A percentile compares a stretch with the other conserved stretches of the same genome.
phyloP scores from a whole-genome alignment of 2,113 vertebrate genomes.

The Microtus oregoni region DNA sequence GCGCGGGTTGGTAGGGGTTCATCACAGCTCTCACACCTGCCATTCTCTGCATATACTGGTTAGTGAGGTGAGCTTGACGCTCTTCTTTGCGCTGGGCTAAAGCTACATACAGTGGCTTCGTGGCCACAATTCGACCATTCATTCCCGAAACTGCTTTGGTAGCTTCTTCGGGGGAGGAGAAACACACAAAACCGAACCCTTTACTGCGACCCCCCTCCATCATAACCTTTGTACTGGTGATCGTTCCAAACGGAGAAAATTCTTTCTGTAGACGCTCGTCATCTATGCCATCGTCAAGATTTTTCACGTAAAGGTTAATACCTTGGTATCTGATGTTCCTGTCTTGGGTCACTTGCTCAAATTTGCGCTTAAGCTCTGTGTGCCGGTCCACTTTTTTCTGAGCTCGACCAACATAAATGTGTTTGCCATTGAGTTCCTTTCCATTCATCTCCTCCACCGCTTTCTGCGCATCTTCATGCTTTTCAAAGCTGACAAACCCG shows the following conservation, averaged over 20 bases:
- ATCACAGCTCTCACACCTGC: not conserved
- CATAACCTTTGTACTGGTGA: conserved; percentile 39
- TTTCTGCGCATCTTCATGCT: not conserved
- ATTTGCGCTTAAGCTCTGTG: not conserved
- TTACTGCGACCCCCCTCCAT: not conserved
- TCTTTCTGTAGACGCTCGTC: conserved; percentile 16
- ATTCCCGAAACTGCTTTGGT: conserved; percentile 26
- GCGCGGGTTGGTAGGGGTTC: not conserved
- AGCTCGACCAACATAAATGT: not conserved
- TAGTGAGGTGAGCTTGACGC: conserved; percentile 28
- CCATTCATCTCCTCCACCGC: conserved; percentile 13
- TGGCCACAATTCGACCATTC: conserved; percentile 15
- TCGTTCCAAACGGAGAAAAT: not conserved
- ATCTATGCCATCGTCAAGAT: not conserved
- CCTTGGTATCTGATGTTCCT: not conserved
- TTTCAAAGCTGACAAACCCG: conserved; percentile 1
- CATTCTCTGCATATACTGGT: conserved; percentile 31
- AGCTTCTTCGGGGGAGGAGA: conserved; percentile 5
- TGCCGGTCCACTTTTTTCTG: not conserved
- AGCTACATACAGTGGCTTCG: conserved; percentile 20
- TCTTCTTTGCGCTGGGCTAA: conserved; percentile 35
- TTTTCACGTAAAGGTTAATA: conserved; percentile 17
- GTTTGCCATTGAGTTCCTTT: not conserved
- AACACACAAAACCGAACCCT: conserved; percentile 34
- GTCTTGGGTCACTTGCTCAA: not conserved